phyloP scores from a whole-genome alignment of 2,888 invertebrate species.

The Capitulum mitella region DNA sequence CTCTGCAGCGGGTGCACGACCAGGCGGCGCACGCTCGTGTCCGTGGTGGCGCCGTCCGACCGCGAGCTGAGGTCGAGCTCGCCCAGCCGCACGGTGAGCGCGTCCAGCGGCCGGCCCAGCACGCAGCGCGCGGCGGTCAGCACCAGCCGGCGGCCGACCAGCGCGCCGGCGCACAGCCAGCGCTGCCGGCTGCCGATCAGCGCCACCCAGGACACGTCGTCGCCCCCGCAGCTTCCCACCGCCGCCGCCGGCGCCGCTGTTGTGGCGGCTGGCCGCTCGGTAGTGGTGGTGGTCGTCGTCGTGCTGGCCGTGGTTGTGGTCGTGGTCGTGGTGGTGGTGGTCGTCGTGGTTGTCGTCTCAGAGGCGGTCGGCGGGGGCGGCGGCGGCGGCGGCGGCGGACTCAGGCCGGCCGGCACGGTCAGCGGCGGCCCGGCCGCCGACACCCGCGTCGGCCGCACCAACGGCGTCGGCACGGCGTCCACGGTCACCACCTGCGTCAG shows the following conservation, averaged over 20 bases:
- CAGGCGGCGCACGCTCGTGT: neutral
- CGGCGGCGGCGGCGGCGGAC: neutral
- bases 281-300: neutral
- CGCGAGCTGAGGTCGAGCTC: neutral
- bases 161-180: conserved; percentile 5
- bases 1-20: neutral
- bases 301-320: neutral
- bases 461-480: neutral
- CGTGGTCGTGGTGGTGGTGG: neutral
- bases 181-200: neutral
- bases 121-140: neutral
- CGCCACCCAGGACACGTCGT: neutral
- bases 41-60: neutral
- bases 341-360: neutral
- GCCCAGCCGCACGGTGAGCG: neutral
- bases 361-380: neutral
- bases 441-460: neutral
- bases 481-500: neutral
- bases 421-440: neutral
- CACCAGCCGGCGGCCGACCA: neutral
- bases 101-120: neutral
- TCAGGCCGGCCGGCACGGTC: neutral
- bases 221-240: neutral
- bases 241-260: neutral
- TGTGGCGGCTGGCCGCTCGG: neutral